Evolutionary conservation across 2,797 vertebrate species (phyloP).

Genomic region (Schizothorax lantsangensis): DNA sequence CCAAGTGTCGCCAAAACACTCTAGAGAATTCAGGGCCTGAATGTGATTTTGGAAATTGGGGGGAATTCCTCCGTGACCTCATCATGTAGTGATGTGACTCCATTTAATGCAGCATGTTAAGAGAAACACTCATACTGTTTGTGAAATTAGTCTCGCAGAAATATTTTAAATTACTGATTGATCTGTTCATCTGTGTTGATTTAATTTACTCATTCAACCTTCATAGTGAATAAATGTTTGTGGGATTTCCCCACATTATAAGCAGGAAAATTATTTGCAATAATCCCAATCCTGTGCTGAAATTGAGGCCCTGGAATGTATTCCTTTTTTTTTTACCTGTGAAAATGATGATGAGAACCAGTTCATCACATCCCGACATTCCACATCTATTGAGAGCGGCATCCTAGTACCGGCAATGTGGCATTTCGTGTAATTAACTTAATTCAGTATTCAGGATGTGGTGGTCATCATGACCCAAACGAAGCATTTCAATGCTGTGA

Average conservation of each 20-base stretch:
- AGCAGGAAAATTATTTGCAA: neutral
- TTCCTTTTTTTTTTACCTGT: neutral
- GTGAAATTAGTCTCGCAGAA: neutral
- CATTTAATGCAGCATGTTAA: neutral
- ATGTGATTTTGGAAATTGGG: neutral
- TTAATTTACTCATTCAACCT: neutral
- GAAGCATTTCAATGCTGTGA: constrained; percentile 29
- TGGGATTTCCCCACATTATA: neutral
- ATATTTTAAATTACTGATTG: neutral
- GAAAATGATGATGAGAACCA: neutral
- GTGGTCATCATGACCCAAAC: constrained; percentile 10
- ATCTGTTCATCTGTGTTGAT: neutral
- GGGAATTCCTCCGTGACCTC: neutral
- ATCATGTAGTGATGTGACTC: neutral
- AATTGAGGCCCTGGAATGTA: neutral
- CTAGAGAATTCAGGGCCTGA: neutral
- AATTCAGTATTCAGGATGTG: constrained; percentile 13
- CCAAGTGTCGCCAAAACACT: neutral
- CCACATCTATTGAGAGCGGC: neutral
- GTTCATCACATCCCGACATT: constrained; percentile 29
- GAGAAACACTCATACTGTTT: neutral
- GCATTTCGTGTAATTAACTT: constrained; percentile 19
- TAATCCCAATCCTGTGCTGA: neutral
- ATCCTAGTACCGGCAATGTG: constrained; percentile 17
- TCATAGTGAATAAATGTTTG: neutral